Conservation (phyloP, 2,888 invertebrate genomes). For the Creontiades dilutus region DNA sequence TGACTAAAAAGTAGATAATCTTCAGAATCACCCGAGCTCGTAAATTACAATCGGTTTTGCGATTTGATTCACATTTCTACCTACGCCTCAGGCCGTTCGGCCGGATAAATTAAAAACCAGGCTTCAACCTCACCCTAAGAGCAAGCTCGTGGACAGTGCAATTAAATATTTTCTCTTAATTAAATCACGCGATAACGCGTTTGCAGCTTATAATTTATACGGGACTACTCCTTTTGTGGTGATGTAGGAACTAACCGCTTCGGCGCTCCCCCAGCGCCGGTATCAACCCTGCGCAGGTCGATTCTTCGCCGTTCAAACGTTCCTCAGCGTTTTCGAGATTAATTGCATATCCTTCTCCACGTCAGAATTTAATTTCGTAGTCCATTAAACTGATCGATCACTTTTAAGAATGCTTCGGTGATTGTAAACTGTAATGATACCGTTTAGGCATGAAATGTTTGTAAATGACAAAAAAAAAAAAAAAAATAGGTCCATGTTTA, state of each 20-base stretch:
- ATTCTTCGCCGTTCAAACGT: background rate
- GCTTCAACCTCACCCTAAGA: conserved; percentile 6
- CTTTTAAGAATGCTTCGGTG: no score
- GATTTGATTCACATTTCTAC: conserved; percentile 39
- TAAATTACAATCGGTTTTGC: background rate
- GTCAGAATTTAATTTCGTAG: no score
- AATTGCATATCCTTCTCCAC: background rate
- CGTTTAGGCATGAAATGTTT: no score
- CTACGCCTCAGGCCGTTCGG: conserved; percentile 26
- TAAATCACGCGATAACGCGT: conserved; percentile 66
- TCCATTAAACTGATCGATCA: no score
- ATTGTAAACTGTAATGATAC: no score
- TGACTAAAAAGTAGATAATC: background rate
- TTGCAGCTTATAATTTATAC: conserved; percentile 64
- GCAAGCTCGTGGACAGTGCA: conserved; percentile 51
- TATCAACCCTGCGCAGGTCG: no score
- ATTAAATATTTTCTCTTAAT: conserved; percentile 66
- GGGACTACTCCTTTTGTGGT: conserved; percentile 52
- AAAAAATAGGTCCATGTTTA: no score
- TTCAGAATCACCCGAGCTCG: background rate
- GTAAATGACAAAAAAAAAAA: no score
- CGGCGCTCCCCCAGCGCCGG: background rate
- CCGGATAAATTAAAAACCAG: conserved; percentile 46
- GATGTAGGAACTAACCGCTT: conserved; percentile 47
- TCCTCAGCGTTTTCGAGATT: background rate